Evolutionary conservation across 2,888 invertebrate genomes (phyloP), one percentile per base, ranked within the genome.

Genomic region (Nematopogon swammerdamellus): DNA sequence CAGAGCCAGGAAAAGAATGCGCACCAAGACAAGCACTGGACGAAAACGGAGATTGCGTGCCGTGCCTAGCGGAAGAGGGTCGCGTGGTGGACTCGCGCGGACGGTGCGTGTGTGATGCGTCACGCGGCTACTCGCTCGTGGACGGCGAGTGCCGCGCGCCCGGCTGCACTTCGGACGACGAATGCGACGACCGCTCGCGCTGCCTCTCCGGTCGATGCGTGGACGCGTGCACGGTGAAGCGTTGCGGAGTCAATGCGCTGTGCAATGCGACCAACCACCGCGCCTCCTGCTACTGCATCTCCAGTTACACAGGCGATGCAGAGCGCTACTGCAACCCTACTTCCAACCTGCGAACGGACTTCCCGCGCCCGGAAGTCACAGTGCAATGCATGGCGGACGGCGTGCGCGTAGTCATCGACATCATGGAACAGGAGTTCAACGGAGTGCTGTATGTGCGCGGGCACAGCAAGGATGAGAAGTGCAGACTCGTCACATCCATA

Each of bases 361-460:
- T 94, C 83, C 92, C 92, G 16, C 82, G 84, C 58, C 92, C 93
- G 5, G 91, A 91, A 51, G 90, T 94, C 18, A 42, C 42, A 43
- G 95, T 95, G 16, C 91, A 90, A 60, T 96, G 95, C 68, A 75
- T 95, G 55, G 93, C 95, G 14, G 95, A 95, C 64, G 95, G 95
- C 36, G 92, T 96, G 8, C 89, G 92, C 65, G 94, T 95, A 0
- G 86, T 88, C 61, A 87, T 92, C 46, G 85, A 87, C 60, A 87
- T 91, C 29, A 79, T 80, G 18, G 85, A 88, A 59, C 85, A 85
- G 59, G 89, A 89, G 51, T 95, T 95, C 67, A 92, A 93, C 60
- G 95, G 95, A 16, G 90, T 95, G 1, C 74, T 95, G 2, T 96
- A 96, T 62, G 95, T 96, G 0, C 95, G 95, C 73, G 95, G 95